Base-by-base conservation (phyloP, 1,140 invertebrate species). In the Drosophila ogumai region DNA sequence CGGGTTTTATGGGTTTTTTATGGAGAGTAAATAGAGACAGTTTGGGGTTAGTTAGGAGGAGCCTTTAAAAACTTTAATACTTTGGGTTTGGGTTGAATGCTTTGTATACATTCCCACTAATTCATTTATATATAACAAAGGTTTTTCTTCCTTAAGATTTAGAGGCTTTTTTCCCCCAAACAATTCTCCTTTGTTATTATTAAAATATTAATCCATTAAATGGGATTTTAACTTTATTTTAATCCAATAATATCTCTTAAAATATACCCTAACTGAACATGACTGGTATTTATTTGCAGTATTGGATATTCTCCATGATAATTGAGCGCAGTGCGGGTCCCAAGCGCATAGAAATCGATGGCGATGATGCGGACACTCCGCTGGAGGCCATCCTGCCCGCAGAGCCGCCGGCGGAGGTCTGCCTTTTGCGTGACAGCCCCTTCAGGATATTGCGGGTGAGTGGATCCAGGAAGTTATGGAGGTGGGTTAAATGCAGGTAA, bases 381-480 rank as follows among this genome's bases (percentile, higher is more conserved):
- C 59, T 94, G 60, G 93, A 94, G 80, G 93, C 91, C 32, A 94
- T 94, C 91, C 49, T 94, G 67, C 91, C 93, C 8, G 79, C 75
- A 3, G 82, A 92, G 44, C 44, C 67, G 63, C 63, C 64, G 19
- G 77, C 76, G 28, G 91, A 91, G 72, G 91, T 95, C 15, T 96
- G 95, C 87, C 92, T 95, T 2, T 93, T 96, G 80, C 93, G 93
- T 49, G 94, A 95, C 72, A 95, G 95, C 81, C 95, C 95, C 17
- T 95, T 93, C 81, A 92, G 95, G 56, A 95, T 96, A 81, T 91
- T 95, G 49, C 93, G 95, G 93, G 95, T 95, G 87, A 94, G 94
- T 92, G 3, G 31, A 72, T 61, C 56, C 44, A 31, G 46, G 34
- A 43, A 47, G 36, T 49, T 46, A n/a, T n/a, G 50, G 6, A 40